Percentiles rank a stretch among this genome's conserved stretches.
phyloP scores from a whole-genome alignment of 2,888 invertebrate species.

The Chymomyza caudatula region DNA sequence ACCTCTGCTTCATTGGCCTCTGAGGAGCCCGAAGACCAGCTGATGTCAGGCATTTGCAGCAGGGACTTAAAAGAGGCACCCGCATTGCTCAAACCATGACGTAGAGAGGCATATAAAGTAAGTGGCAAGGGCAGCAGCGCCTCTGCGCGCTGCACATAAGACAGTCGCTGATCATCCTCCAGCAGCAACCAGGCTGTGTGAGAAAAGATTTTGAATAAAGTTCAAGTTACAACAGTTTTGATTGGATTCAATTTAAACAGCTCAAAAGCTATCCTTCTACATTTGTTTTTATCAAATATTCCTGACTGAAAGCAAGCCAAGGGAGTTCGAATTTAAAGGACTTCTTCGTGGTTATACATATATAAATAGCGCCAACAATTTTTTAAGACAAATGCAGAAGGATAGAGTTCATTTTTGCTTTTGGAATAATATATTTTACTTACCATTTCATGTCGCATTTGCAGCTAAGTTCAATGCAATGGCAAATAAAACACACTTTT shows the following conservation, averaged over 20 bases:
- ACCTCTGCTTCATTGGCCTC: slow-evolving; percentile 29
- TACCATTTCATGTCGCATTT: slow-evolving; percentile 53
- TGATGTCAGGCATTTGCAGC: slow-evolving; percentile 30
- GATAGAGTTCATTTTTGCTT: slow-evolving; percentile 79
- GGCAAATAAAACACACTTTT: slow-evolving; percentile 60
- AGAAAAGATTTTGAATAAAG: too few species aligned
- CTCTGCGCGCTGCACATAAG: slow-evolving; percentile 54
- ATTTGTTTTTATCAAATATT: slow-evolving; percentile 50
- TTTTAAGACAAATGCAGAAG: slow-evolving; percentile 80
- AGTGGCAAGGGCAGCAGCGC: slow-evolving; percentile 69
- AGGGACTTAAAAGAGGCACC: slow-evolving; percentile 49
- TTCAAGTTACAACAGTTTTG: too few species aligned
- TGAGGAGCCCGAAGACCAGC: slow-evolving; percentile 21
- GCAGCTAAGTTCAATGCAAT: slow-evolving; percentile 44
- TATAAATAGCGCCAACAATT: slow-evolving; percentile 38
- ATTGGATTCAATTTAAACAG: neutral
- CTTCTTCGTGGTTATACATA: neutral
- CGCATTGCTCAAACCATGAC: slow-evolving; percentile 35
- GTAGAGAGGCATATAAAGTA: slow-evolving; percentile 60
- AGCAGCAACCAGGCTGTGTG: slow-evolving; percentile 72
- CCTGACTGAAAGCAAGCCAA: neutral
- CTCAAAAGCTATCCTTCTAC: slow-evolving; percentile 68
- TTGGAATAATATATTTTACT: slow-evolving; percentile 41
- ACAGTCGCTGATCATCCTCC: slow-evolving; percentile 77
- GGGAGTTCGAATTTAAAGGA: neutral